These are phyloP conservation scores for Copidosoma aretas DNA, from an alignment of 2,888 invertebrate genomes.

Conservation along the genomic window DNA sequence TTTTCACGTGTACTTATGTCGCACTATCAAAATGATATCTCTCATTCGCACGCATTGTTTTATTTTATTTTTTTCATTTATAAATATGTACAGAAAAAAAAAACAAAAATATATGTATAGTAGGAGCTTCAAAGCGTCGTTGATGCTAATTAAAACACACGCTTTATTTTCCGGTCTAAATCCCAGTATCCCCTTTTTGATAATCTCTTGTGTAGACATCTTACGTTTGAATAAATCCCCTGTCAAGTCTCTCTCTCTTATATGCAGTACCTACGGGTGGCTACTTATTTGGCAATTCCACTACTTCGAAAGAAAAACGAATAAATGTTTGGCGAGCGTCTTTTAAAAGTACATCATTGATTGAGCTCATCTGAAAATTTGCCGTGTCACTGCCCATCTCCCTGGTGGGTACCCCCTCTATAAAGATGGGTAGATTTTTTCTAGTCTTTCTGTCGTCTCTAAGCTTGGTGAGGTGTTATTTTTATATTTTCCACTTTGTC, in stretches of 20 bases:
- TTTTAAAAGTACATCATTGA: slow-evolving; percentile 29
- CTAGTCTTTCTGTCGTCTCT: too few relatives aligned
- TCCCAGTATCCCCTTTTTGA: too few relatives aligned
- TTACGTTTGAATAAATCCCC: too few relatives aligned
- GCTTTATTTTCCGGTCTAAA: neutral
- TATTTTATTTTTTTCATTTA: slow-evolving; percentile 26
- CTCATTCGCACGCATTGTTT: slow-evolving; percentile 5
- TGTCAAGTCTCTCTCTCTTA: too few relatives aligned
- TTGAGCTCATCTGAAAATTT: neutral
- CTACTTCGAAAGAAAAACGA: neutral
- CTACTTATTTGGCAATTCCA: neutral
- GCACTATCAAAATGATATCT: slow-evolving; percentile 1
- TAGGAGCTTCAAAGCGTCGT: slow-evolving; percentile 28
- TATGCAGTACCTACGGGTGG: too few relatives aligned
- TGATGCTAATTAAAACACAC: slow-evolving; percentile 12
- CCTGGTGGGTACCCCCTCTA: too few relatives aligned
- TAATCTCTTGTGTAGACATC: too few relatives aligned
- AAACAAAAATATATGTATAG: slow-evolving; percentile 33
- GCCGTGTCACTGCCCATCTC: too few relatives aligned
- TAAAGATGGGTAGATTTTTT: too few relatives aligned
- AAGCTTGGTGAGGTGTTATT: neutral
- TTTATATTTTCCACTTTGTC: slow-evolving; percentile 29
- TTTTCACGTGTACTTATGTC: neutral
- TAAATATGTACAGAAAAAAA: slow-evolving; percentile 40
- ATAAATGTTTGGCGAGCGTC: slow-evolving; percentile 12